These are phyloP conservation scores for Sebastes steindachneri DNA, from an alignment of 2,797 vertebrate species.

Conservation along the genomic window DNA sequence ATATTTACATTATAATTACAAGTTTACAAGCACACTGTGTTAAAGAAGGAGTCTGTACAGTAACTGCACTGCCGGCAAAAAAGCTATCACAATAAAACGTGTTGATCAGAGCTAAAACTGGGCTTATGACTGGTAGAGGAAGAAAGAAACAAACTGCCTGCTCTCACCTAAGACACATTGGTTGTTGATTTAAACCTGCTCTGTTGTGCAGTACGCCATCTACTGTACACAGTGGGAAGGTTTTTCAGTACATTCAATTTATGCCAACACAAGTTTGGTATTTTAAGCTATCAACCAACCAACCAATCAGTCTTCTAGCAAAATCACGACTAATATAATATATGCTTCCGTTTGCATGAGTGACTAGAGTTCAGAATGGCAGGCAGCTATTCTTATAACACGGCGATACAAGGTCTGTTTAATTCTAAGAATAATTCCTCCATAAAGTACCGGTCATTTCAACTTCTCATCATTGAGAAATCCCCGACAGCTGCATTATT, in stretches of 20 bases:
- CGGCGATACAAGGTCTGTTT: background rate
- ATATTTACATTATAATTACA: conserved; percentile 78
- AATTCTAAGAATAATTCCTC: conserved; percentile 3
- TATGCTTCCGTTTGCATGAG: conserved; percentile 35
- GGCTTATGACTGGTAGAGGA: background rate
- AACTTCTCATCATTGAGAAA: background rate
- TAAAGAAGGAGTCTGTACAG: conserved; percentile 33
- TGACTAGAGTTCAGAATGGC: background rate
- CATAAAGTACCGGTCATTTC: conserved; percentile 8
- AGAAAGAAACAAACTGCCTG: conserved; percentile 16
- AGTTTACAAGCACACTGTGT: conserved; percentile 59
- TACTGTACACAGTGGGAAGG: conserved; percentile 62
- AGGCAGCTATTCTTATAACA: conserved; percentile 9
- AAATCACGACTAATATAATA: conserved; percentile 15
- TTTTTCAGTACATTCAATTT: conserved; percentile 71
- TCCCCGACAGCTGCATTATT: conserved; percentile 20
- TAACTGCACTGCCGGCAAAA: conserved; percentile 34
- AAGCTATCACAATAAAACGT: conserved; percentile 16
- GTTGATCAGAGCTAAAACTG: conserved; percentile 18
- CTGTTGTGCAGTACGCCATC: conserved; percentile 37
- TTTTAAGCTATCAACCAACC: conserved; percentile 12
- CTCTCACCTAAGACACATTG: conserved; percentile 72
- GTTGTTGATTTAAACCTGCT: conserved; percentile 58
- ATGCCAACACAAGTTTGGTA: conserved; percentile 45
- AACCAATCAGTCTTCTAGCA: background rate